A percentile compares a stretch with the other conserved stretches of the same genome.
Conservation (phyloP, 2,797 vertebrate species). For the Perodicticus potto region DNA sequence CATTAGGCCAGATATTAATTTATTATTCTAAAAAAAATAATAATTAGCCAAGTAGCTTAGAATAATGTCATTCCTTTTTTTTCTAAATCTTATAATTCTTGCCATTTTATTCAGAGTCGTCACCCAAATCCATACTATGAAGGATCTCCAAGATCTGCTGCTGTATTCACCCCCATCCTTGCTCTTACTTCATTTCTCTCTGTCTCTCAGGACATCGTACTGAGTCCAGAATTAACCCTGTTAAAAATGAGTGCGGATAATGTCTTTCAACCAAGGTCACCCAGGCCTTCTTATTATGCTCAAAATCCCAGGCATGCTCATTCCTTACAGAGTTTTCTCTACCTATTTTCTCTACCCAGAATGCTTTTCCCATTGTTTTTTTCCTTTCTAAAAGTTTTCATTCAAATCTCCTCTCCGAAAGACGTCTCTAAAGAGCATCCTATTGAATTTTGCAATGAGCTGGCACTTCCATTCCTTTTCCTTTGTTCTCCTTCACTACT, state of each 20-base stretch:
- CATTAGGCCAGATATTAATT: background rate
- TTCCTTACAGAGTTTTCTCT: background rate
- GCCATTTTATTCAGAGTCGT: background rate
- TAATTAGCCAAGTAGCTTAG: background rate
- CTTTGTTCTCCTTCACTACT: background rate
- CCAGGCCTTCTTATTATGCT: background rate
- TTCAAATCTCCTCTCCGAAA: background rate
- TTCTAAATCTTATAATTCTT: background rate
- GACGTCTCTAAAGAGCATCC: background rate
- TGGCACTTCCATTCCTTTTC: background rate
- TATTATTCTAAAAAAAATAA: background rate
- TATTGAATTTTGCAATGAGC: background rate
- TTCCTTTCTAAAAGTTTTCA: background rate
- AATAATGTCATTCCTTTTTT: background rate
- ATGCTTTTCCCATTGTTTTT: background rate
- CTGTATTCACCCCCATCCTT: accelerated
- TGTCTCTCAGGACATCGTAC: background rate
- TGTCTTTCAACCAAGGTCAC: background rate
- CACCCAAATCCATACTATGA: background rate
- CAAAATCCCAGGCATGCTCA: background rate
- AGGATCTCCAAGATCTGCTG: background rate
- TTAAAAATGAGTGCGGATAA: too few relatives aligned
- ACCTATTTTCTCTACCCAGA: background rate
- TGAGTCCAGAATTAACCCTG: too few relatives aligned
- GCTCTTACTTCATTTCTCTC: background rate